Evolutionary conservation across 2,113 vertebrate species (phyloP).

Genomic region (Lamprologus sp.): DNA sequence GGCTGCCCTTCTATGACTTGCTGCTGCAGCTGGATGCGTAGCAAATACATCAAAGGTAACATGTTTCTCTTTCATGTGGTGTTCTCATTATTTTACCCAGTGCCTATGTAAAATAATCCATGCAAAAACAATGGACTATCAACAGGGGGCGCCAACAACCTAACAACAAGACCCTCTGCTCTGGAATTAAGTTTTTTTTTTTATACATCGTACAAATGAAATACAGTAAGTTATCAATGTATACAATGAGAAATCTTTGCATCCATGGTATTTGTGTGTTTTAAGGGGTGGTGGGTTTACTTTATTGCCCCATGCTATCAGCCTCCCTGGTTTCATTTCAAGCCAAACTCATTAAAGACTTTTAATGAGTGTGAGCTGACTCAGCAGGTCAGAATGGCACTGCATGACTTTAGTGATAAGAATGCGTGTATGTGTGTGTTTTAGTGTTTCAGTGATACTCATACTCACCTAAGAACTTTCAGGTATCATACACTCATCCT

Average conservation of each 20-base stretch:
- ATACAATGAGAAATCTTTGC: neutral
- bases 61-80: neutral
- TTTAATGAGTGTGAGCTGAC: constrained; percentile 30
- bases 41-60: constrained; percentile 8
- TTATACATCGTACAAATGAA: neutral
- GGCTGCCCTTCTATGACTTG: neutral
- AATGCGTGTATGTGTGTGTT: neutral
- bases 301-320: neutral
- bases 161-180: neutral
- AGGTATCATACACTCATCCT: neutral
- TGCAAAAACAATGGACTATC: neutral
- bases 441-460: neutral
- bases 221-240: neutral
- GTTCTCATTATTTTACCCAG: neutral
- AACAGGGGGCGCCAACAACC: constrained; percentile 8
- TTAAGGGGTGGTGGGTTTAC: neutral
- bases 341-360: constrained; percentile 16
- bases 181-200: neutral
- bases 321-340: neutral
- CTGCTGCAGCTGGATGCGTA: neutral
- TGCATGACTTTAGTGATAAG: neutral
- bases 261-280: neutral
- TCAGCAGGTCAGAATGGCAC: constrained; percentile 39
- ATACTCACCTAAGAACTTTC: neutral
- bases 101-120: neutral